Base-by-base conservation (phyloP, 2,888 invertebrate species). In the Ochropleura plecta region DNA sequence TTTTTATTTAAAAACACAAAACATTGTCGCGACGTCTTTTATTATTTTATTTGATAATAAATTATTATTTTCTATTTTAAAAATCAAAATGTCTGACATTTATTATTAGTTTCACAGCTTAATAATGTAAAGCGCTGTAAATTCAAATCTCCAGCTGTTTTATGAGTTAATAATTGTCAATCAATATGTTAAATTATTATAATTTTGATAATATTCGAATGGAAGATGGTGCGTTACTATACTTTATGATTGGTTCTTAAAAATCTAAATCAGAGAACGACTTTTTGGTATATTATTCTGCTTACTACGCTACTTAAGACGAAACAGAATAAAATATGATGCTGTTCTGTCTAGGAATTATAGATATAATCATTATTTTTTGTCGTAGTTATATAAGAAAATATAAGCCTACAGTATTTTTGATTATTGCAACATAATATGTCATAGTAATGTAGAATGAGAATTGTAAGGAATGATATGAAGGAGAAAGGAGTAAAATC, bases 141-240 rank as follows among this genome's bases (percentile, higher is more conserved):
- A 85, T 75, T 65, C 14, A 20, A 70, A 65, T 20, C 71, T 44
- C 85, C 81, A 60, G 73, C 82, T 85, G 85, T 77, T 86, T 84
- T 73, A 85, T 80, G 63, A 76, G 40, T 62, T 74, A 83, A 81
- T 84, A 86, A 84, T 81, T 84, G 72, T 82, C 86, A 84, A 82
- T 86, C 78, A 82, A 76, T 74, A 81, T 82, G 77, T 40, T 72
- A 82, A 85, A 59, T 84, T 42, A 70, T 49, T n/a, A 46, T 53
- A 0, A 64, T 73, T 70, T 78, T 44, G 60, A 72, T 69, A 60
- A 66, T 68, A 69, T 66, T 70, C 44, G 12, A 51, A 65, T 69
- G 51, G 18, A 69, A 65, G 30, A 70, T 12, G 10, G 42, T 46
- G 18, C 53, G 51, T 62, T 66, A 49, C 55, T 40, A 48, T 20